Conservation (phyloP, 2,888 invertebrate genomes). For the Lycia hirtaria region DNA sequence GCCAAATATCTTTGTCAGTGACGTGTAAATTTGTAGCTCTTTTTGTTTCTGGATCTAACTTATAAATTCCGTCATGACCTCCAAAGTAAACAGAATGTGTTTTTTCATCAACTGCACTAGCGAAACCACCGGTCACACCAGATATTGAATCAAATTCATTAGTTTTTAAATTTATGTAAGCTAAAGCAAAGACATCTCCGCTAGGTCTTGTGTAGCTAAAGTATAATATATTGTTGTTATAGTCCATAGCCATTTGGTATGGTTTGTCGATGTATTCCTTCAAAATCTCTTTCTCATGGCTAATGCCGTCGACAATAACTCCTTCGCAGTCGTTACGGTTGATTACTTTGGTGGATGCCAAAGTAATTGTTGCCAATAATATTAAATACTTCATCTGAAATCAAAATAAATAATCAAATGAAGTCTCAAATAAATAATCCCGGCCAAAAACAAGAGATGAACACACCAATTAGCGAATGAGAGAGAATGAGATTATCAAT, state of each 20-base stretch:
- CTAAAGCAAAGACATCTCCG: slow-evolving; percentile 50
- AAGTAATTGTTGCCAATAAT: slow-evolving; percentile 30
- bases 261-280: slow-evolving; percentile 52
- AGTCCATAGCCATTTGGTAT: slow-evolving; percentile 68
- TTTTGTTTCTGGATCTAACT: slow-evolving; percentile 56
- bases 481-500: too few species aligned
- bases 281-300: slow-evolving; percentile 51
- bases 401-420: slow-evolving; percentile 29
- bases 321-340: slow-evolving; percentile 36
- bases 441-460: not conserved
- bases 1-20: slow-evolving; percentile 63
- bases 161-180: slow-evolving; percentile 61
- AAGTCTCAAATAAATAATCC: not conserved
- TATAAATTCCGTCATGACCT: slow-evolving; percentile 63
- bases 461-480: too few species aligned
- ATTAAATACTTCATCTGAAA: slow-evolving; percentile 52
- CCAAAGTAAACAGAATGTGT: slow-evolving; percentile 64
- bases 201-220: slow-evolving; percentile 56
- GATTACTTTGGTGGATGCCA: slow-evolving; percentile 37
- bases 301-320: slow-evolving; percentile 31
- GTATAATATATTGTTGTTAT: slow-evolving; percentile 64
- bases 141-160: slow-evolving; percentile 52
- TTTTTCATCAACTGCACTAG: slow-evolving; percentile 58
- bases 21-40: slow-evolving; percentile 48
- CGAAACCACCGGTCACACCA: slow-evolving; percentile 62